Evolutionary conservation across 2,888 invertebrate species (phyloP), one percentile per base, ranked within the genome.

Genomic region (Oscheius sp.): DNA sequence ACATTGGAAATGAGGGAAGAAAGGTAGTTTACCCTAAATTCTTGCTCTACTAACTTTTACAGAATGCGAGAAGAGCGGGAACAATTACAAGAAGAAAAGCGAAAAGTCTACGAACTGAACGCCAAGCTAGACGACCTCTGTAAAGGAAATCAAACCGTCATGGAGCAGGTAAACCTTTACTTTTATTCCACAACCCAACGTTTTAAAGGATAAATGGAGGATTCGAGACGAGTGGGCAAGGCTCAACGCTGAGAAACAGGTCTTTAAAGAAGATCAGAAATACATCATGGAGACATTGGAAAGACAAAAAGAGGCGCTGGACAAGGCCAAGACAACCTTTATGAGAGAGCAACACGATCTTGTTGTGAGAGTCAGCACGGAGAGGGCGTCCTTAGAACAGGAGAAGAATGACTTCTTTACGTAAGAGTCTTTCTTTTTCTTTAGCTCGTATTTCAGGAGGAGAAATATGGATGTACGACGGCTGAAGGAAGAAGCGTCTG

Each of bases 341-440:
- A 73, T 85, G 43, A 75, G 79, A 72, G 76, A 81, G 23, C 84
- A 87, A 61, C 85, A 86, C 75, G 86, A 87, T 61, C 70, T 87
- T 6, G 73, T 87, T 2, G 81, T 85, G 21, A 73, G 87, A 1
- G 80, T 87, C 18, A 82, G 82, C 66, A 83, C 79, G 27, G 87
- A 87, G 72, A 74, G 83, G 16, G 78, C 79, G 13, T 21, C 79
- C 6, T 21, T 87, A 59, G 84, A 86, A 21, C 76, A 78, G 46
- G 80, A 80, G 49, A 75, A 69, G 29, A 76, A 71, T 7, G 80
- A 80, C 23, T 80, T 80, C 66, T 75, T 59, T 23, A 68, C 74
- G 75, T 79, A 35, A 70, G 77, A 55, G 5, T 53, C 56, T 29
- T 43, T 53, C n/a, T 7, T 61, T 61, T 35, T 6, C 18, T 23